These are phyloP conservation scores for Hipposideros larvatus DNA, from an alignment of 2,797 vertebrate genomes.

Conservation along the genomic window DNA sequence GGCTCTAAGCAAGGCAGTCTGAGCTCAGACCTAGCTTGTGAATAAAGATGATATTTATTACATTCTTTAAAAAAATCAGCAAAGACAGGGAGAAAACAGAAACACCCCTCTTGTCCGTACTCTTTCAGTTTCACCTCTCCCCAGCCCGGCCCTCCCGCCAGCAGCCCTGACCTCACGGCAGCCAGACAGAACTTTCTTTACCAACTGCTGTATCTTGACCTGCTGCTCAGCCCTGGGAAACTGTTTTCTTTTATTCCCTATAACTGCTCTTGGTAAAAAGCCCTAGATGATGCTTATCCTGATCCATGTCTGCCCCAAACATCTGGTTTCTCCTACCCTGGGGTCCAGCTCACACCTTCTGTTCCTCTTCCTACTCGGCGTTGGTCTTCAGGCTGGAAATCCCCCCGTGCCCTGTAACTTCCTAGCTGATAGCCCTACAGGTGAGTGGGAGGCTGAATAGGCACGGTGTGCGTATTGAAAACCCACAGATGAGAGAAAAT, in stretches of 20 bases:
- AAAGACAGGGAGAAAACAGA: not conserved
- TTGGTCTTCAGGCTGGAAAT: not conserved
- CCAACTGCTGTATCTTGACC: not conserved
- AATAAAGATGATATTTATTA: not conserved
- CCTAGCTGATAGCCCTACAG: fast-evolving
- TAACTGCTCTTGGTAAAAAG: not conserved
- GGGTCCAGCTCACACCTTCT: no score
- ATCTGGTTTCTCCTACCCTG: not conserved
- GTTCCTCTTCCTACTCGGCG: fast-evolving
- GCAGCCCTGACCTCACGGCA: fast-evolving
- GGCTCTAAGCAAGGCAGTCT: not conserved
- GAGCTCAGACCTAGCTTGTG: no score
- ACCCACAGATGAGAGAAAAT: not conserved
- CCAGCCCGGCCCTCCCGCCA: fast-evolving
- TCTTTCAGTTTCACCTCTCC: no score
- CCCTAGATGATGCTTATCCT: not conserved
- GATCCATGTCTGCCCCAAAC: not conserved
- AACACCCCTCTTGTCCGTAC: fast-evolving
- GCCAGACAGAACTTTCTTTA: fast-evolving
- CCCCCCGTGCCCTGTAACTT: fast-evolving
- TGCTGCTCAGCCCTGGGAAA: no score
- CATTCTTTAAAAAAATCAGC: not conserved
- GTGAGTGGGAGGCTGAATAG: not conserved
- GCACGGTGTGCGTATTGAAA: not conserved
- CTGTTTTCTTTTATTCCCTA: not conserved